phyloP scores from a whole-genome alignment of 2,113 vertebrate species.

The Candoia aspera region DNA sequence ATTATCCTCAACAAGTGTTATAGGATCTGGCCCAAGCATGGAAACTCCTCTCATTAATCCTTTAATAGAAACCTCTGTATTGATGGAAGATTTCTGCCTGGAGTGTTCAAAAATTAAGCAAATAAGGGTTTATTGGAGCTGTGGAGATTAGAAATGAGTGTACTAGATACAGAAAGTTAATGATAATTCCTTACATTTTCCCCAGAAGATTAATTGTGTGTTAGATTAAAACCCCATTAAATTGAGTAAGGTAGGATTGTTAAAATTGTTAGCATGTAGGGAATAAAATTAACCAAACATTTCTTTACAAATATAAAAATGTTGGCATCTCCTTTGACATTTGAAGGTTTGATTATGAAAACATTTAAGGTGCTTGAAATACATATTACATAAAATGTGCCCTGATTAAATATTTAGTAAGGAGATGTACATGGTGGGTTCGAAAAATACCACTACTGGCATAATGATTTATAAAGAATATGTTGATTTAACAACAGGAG shows the following conservation, averaged over 20 bases:
- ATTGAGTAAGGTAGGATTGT: constrained; percentile 71
- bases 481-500: background rate
- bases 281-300: constrained; percentile 68
- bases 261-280: constrained; percentile 68
- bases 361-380: constrained; percentile 18
- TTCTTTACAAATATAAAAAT: constrained; percentile 59
- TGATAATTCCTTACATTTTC: constrained; percentile 73
- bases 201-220: constrained; percentile 73
- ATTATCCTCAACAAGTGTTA: constrained; percentile 34
- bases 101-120: constrained; percentile 71
- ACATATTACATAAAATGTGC: background rate
- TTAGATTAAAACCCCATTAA: constrained; percentile 76
- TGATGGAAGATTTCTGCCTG: constrained; percentile 61
- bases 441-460: background rate
- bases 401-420: constrained; percentile 40
- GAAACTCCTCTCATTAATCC: constrained; percentile 68
- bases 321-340: constrained; percentile 32
- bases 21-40: constrained; percentile 60
- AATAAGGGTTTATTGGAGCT: constrained; percentile 66
- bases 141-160: constrained; percentile 66
- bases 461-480: constrained; percentile 39
- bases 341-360: constrained; percentile 53
- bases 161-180: constrained; percentile 66
- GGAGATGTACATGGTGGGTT: background rate
- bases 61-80: constrained; percentile 63